These are phyloP conservation scores for Riparia riparia DNA, from an alignment of 2,113 vertebrate genomes.

Conservation along the genomic window DNA sequence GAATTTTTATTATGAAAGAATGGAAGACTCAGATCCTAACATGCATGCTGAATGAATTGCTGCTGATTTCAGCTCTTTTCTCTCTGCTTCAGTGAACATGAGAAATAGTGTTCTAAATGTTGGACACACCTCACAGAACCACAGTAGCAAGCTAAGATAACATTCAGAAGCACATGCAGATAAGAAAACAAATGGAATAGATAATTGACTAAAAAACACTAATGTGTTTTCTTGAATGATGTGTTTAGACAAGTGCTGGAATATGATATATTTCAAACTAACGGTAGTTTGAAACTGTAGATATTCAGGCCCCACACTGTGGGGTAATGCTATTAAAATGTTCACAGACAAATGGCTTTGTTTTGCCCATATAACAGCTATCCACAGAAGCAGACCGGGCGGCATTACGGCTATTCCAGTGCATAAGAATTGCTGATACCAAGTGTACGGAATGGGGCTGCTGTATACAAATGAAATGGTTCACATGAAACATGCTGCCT, in stretches of 20 bases:
- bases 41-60: neutral
- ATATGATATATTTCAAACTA: constrained; percentile 42
- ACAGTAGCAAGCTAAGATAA: constrained; percentile 46
- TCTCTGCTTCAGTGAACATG: constrained; percentile 10
- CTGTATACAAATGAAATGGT: neutral
- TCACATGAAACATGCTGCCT: neutral
- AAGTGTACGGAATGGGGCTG: neutral
- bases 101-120: constrained; percentile 26
- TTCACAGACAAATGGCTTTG: constrained; percentile 42
- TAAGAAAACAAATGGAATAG: constrained; percentile 61
- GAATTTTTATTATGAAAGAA: constrained; percentile 3
- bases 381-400: neutral
- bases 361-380: neutral
- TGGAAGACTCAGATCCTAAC: neutral
- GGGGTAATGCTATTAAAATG: neutral
- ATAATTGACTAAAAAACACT: constrained; percentile 60
- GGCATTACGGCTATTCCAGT: neutral
- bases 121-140: constrained; percentile 45
- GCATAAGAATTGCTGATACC: neutral
- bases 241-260: constrained; percentile 46
- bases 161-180: constrained; percentile 28
- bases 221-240: constrained; percentile 51
- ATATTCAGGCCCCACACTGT: neutral
- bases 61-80: constrained; percentile 26
- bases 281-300: constrained; percentile 27